Percentiles rank a stretch among this genome's conserved stretches.
phyloP scores from a whole-genome alignment of 2,113 vertebrate species.

The Triplophysa rosa region DNA sequence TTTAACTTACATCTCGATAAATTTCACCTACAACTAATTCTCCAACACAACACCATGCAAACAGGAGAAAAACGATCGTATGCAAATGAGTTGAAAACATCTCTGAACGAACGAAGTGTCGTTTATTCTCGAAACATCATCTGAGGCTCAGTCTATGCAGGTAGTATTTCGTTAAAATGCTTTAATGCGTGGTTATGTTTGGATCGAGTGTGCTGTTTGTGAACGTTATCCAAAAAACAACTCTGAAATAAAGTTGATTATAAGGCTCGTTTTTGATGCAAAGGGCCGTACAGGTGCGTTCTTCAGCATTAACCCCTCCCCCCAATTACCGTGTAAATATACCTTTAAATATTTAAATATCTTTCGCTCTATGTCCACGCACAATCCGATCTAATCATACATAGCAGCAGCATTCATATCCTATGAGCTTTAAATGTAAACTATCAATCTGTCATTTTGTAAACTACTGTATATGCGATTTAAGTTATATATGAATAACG shows the following conservation, averaged over 20 bases:
- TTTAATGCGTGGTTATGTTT: slow-evolving; percentile 1
- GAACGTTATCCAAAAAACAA: neutral
- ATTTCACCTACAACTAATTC: slow-evolving; percentile 74
- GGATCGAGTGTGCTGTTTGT: neutral
- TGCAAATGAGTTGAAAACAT: slow-evolving; percentile 54
- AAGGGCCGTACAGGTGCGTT: slow-evolving; percentile 67
- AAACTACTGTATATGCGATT: slow-evolving; percentile 61
- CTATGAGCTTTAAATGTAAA: slow-evolving; percentile 74
- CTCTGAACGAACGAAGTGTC: slow-evolving; percentile 58
- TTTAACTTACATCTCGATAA: slow-evolving; percentile 66
- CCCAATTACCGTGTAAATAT: slow-evolving; percentile 61
- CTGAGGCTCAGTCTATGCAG: slow-evolving; percentile 80
- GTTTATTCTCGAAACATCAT: slow-evolving; percentile 61
- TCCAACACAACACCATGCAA: slow-evolving; percentile 76
- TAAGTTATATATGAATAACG: slow-evolving; percentile 38
- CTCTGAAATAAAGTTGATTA: neutral
- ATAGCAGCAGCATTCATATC: slow-evolving; percentile 80
- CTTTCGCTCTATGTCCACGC: slow-evolving; percentile 44
- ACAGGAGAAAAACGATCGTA: slow-evolving; percentile 71
- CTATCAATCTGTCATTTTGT: slow-evolving; percentile 68
- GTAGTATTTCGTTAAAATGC: slow-evolving; percentile 47
- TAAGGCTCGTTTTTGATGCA: slow-evolving; percentile 26
- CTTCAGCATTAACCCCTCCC: slow-evolving; percentile 62
- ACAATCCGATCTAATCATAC: slow-evolving; percentile 75
- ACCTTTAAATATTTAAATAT: slow-evolving; percentile 61